Percentiles rank a stretch among this genome's conserved stretches.
These are phyloP conservation scores for Paramuricea clavata DNA, from an alignment of 92 coral and sea anemone species.

Conservation along the genomic window DNA sequence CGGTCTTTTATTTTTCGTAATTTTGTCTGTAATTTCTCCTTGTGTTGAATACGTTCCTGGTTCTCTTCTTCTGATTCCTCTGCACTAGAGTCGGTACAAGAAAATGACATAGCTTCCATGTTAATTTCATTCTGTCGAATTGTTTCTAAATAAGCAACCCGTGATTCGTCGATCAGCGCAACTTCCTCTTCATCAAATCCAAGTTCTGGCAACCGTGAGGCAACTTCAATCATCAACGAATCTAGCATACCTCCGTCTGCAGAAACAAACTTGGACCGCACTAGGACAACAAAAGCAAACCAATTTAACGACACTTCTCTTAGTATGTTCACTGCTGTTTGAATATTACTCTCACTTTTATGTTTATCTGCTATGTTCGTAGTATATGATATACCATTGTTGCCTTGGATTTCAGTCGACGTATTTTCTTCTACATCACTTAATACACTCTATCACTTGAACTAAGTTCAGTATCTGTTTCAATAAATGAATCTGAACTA, in stretches of 20 bases:
- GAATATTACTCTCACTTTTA: not conserved
- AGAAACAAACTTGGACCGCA: constrained; percentile 42
- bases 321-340: not conserved
- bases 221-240: constrained; percentile 52
- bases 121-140: constrained; percentile 51
- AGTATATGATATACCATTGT: not conserved
- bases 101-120: constrained; percentile 24
- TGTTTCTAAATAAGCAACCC: constrained; percentile 53
- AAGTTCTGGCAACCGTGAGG: constrained; percentile 51
- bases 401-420: too few species aligned
- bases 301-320: constrained; percentile 51
- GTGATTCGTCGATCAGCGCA: constrained; percentile 54
- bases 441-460: not conserved
- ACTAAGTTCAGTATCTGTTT: not conserved
- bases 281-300: constrained; percentile 58
- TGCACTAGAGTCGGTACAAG: constrained; percentile 44
- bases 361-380: not conserved
- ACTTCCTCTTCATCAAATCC: constrained; percentile 61
- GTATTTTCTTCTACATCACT: not conserved
- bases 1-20: constrained; percentile 47
- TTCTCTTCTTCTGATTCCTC: constrained; percentile 29
- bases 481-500: not conserved
- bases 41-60: constrained; percentile 14
- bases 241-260: constrained; percentile 38
- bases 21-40: constrained; percentile 43